phyloP scores from a whole-genome alignment of 2,113 vertebrate species.

The Osmerus mordax region DNA sequence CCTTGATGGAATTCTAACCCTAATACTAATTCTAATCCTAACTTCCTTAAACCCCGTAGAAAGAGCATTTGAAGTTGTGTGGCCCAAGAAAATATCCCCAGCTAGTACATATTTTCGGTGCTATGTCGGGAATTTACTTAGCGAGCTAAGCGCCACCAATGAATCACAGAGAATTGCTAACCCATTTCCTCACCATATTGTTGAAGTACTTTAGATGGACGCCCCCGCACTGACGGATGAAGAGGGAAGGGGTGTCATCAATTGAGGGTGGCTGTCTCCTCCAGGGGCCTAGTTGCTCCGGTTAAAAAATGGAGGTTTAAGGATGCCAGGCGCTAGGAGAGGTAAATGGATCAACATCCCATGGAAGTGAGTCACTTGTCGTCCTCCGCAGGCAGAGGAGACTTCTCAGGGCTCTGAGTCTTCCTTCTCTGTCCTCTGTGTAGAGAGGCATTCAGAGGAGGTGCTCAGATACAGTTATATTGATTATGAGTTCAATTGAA shows the following conservation, averaged over 20 bases:
- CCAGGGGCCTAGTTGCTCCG: constrained; percentile 6
- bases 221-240: constrained; percentile 23
- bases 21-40: too few relatives aligned
- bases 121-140: constrained; percentile 14
- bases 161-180: constrained; percentile 24
- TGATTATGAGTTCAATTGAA: too few relatives aligned
- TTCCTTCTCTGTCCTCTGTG: too few relatives aligned
- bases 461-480: too few relatives aligned
- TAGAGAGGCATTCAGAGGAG: too few relatives aligned
- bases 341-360: constrained; percentile 27
- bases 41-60: too few relatives aligned
- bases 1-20: too few relatives aligned
- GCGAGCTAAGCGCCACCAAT: constrained; percentile 23
- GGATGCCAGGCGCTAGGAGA: constrained; percentile 14
- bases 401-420: too few relatives aligned
- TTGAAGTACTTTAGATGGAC: not conserved
- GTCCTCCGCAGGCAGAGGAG: too few relatives aligned
- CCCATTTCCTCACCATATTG: constrained; percentile 23
- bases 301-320: constrained; percentile 25
- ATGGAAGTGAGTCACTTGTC: constrained; percentile 9
- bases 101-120: too few relatives aligned
- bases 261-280: constrained; percentile 21
- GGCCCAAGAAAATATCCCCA: not conserved
- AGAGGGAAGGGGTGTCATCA: constrained; percentile 24
- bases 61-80: too few relatives aligned